Base-by-base conservation (phyloP, 2,113 vertebrate genomes). In the Pangasianodon gigas region DNA sequence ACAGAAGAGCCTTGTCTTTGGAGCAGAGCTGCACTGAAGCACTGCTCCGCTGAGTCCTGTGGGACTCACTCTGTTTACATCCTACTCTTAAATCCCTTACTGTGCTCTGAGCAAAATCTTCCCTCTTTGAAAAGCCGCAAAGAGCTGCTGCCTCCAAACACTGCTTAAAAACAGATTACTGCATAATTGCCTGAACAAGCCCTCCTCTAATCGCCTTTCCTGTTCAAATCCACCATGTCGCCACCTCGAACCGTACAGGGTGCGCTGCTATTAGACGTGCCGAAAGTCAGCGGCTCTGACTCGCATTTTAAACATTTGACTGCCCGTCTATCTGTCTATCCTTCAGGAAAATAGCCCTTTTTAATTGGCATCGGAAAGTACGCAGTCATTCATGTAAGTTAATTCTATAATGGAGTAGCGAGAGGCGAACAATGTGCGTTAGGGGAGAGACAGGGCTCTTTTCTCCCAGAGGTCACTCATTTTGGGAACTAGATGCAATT, bases 91-190 rank as follows among this genome's bases (percentile, higher is more conserved):
- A 93, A 92, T 88, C 88, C 89, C 88, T 86, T 80, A 62, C 89
- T 88, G 60, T 84, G 89, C 85, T 89, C 60, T 54, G 79, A 84
- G 81, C 41, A 41, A 83, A 88, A 87, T 29, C 67, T 60, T 51
- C 75, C 71, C 54, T 52, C 41, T 91, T 89, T 89, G 71, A 90
- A 89, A 91, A 88, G 87, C 62, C 56, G 87, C 87, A 67, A 88
- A 84, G 84, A 91, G 81, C 80, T 85, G 69, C 89, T 87, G 85
- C 87, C 88, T 92, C 90, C 90, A 93, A 93, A 93, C 90, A 91
- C 88, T 90, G 90, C 90, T 93, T 93, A 87, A 91, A 91, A 91
- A 91, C 90, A 91, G 91, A 90, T 93, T 93, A 91, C 84, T 85
- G 88, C 89, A 87, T 93, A 92, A 93, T 93, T 93, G 91, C 89